Evolutionary conservation across 2,888 invertebrate genomes (phyloP).

Genomic region (Drosophila merina): DNA sequence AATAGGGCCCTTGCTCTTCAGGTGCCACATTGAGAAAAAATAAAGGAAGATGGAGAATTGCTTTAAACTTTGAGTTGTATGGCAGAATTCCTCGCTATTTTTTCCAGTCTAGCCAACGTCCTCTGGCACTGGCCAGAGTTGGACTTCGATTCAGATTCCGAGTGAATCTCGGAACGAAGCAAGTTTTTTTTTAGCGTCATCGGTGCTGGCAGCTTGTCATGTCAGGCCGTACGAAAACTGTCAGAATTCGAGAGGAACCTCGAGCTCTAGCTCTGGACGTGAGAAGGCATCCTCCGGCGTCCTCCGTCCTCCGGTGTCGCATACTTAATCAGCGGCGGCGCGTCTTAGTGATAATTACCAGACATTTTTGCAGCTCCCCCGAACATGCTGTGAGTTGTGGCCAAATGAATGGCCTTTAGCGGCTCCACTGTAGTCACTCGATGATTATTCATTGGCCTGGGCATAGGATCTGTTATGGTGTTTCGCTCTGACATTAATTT

Average conservation of each 20-base stretch:
- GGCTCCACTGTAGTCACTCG: conserved; percentile 46
- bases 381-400: conserved; percentile 27
- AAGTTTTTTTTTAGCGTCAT: conserved; percentile 75
- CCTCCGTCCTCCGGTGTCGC: conserved; percentile 61
- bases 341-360: conserved; percentile 77
- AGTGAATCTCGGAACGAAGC: conserved; percentile 25
- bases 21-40: conserved; percentile 6
- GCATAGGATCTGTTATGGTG: background rate
- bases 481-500: conserved; percentile 27
- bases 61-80: background rate
- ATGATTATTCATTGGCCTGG: conserved; percentile 60
- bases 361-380: conserved; percentile 61
- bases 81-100: background rate
- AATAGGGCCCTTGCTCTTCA: conserved; percentile 4
- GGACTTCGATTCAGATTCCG: conserved; percentile 15
- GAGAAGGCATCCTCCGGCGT: conserved; percentile 15
- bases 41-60: too few species aligned
- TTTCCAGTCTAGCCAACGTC: conserved; percentile 32
- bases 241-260: conserved; percentile 74
- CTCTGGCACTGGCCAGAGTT: conserved; percentile 26
- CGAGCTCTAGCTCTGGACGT: background rate
- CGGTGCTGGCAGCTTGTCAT: conserved; percentile 80
- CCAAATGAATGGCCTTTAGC: conserved; percentile 69
- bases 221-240: conserved; percentile 76
- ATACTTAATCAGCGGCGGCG: conserved; percentile 78